A percentile compares a stretch with the other conserved stretches of the same genome.
Evolutionary conservation across 2,797 vertebrate genomes (phyloP).

Genomic region (Avahi laniger): DNA sequence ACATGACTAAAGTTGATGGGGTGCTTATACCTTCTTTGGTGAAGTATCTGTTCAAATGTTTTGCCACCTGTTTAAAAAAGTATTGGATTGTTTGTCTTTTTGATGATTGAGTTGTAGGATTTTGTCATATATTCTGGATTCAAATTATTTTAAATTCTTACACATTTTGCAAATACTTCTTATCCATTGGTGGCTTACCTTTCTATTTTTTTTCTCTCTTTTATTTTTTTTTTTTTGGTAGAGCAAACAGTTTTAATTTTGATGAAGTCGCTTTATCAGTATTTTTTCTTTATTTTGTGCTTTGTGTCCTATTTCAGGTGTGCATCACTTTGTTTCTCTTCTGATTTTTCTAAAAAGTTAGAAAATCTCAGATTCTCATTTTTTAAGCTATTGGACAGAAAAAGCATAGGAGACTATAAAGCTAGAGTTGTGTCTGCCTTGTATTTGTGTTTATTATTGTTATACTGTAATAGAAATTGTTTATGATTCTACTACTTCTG

Average conservation of each 20-base stretch:
- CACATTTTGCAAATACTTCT: neutral
- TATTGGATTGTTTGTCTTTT: neutral
- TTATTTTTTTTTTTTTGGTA: neutral
- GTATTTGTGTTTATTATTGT: conserved; percentile 10
- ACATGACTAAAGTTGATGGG: neutral
- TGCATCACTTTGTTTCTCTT: conserved; percentile 27
- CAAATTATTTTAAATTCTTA: neutral
- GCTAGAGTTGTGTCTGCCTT: neutral
- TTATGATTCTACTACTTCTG: conserved; percentile 11
- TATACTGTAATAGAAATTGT: conserved; percentile 2
- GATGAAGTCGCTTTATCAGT: neutral
- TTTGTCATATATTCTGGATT: neutral
- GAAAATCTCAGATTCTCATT: neutral
- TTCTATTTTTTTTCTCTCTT: neutral
- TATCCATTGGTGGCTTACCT: neutral
- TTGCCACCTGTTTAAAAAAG: neutral
- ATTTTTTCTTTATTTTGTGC: conserved; percentile 5
- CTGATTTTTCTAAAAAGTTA: conserved; percentile 44
- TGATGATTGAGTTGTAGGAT: neutral
- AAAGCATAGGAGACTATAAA: neutral
- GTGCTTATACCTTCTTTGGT: neutral
- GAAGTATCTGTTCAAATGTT: neutral
- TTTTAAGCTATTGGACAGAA: neutral
- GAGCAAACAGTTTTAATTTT: conserved; percentile 22
- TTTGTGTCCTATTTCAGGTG: neutral